Percentiles rank a stretch among this genome's conserved stretches.
Conservation (phyloP, 2,797 vertebrate genomes). For the Anabacerthia variegaticeps region DNA sequence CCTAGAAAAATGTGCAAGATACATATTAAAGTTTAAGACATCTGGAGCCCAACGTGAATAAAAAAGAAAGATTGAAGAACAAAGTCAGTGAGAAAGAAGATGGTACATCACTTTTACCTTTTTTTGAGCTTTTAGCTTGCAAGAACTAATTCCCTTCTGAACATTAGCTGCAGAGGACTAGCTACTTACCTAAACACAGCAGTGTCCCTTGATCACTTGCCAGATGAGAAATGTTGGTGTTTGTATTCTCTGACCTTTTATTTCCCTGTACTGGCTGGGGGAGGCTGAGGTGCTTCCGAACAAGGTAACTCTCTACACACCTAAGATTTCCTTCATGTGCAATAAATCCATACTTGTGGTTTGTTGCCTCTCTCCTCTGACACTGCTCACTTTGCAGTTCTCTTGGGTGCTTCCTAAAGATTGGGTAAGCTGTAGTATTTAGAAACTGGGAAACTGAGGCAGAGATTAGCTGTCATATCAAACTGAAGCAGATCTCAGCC, state of each 20-base stretch:
- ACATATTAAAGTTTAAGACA: neutral
- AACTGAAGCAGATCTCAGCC: neutral
- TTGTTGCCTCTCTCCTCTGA: neutral
- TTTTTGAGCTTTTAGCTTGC: neutral
- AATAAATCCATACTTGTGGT: neutral
- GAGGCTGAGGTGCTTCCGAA: neutral
- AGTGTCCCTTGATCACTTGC: accelerated
- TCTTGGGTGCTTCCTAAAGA: neutral
- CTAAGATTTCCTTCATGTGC: neutral
- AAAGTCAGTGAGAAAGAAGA: neutral
- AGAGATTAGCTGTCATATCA: neutral
- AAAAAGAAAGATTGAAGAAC: neutral
- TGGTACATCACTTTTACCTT: neutral
- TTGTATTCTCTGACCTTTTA: neutral
- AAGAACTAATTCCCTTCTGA: neutral
- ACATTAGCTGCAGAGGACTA: neutral
- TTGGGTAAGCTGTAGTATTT: neutral
- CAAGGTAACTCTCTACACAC: neutral
- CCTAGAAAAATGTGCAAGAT: neutral
- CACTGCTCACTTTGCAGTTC: neutral
- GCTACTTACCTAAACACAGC: neutral
- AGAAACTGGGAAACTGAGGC: neutral
- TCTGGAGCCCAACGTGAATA: neutral
- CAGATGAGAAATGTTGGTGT: neutral
- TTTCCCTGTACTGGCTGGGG: neutral